A percentile compares a stretch with the other conserved stretches of the same genome.
Evolutionary conservation across 2,888 invertebrate species (phyloP).

Genomic region (Auanema sp.): DNA sequence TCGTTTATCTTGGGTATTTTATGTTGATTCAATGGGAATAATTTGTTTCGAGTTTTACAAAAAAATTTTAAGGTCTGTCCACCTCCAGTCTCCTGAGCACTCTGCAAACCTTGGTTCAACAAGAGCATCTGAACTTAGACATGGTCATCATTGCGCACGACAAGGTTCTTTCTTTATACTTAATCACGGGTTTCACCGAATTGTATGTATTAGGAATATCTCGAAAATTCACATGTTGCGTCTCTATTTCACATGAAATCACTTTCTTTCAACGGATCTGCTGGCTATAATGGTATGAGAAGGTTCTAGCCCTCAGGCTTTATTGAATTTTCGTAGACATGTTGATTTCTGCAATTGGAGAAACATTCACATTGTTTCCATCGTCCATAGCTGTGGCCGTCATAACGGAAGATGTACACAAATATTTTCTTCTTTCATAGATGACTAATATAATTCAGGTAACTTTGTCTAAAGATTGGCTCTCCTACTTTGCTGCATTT

Average conservation of each 20-base stretch:
- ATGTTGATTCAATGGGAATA: no score
- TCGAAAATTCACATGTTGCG: slow-evolving; percentile 65
- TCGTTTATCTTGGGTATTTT: no score
- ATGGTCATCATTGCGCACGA: slow-evolving; percentile 65
- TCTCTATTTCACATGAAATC: slow-evolving; percentile 65
- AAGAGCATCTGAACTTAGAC: slow-evolving; percentile 68
- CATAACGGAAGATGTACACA: slow-evolving; percentile 38
- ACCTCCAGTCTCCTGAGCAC: slow-evolving; percentile 65
- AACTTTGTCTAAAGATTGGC: slow-evolving; percentile 31
- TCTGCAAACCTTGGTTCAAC: slow-evolving; percentile 68
- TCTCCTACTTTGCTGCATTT: slow-evolving; percentile 36
- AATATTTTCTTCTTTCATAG: neutral
- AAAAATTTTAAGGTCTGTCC: slow-evolving; percentile 64
- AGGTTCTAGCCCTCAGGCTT: neutral
- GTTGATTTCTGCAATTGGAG: slow-evolving; percentile 26
- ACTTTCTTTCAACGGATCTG: slow-evolving; percentile 61
- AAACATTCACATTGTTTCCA: slow-evolving; percentile 40
- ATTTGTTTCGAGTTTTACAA: no score
- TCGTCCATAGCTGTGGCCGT: slow-evolving; percentile 38
- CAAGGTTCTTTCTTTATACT: slow-evolving; percentile 57
- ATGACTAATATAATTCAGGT: slow-evolving; percentile 19
- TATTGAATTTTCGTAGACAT: slow-evolving; percentile 20
- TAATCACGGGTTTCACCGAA: neutral
- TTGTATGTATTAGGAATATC: slow-evolving; percentile 59
- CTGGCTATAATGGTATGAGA: slow-evolving; percentile 54